Percentiles rank a stretch among this genome's conserved stretches.
These are phyloP conservation scores for Neoarius graeffei DNA, from an alignment of 2,113 vertebrate species.

Conservation along the genomic window DNA sequence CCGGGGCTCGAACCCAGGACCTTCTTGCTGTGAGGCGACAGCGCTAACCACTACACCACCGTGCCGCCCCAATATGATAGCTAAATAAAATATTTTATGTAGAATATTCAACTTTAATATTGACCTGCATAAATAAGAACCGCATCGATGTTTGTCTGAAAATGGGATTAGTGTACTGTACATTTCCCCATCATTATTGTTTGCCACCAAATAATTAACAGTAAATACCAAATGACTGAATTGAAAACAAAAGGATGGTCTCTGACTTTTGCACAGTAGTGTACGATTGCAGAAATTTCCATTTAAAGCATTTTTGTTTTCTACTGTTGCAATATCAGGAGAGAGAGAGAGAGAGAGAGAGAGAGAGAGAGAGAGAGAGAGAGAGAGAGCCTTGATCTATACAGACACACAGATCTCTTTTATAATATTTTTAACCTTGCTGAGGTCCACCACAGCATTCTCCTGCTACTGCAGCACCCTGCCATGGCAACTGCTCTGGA, in stretches of 20 bases:
- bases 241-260: neutral
- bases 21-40: no score
- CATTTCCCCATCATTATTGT: neutral
- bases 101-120: neutral
- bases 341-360: neutral
- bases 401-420: neutral
- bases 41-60: no score
- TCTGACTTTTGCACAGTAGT: neutral
- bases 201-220: neutral
- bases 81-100: neutral
- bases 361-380: neutral
- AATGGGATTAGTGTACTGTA: neutral
- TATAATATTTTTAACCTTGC: conserved; percentile 14
- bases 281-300: neutral
- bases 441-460: conserved; percentile 27
- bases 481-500: conserved; percentile 44
- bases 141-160: neutral
- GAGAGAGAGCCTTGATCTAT: neutral
- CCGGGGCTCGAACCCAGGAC: no score
- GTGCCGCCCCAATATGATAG: no score
- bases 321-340: neutral
- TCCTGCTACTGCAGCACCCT: conserved; percentile 48
- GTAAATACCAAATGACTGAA: neutral
- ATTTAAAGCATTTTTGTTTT: neutral
- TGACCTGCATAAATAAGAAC: neutral